Conservation (phyloP, 2,888 invertebrate genomes). For the Bellardia pandia region DNA sequence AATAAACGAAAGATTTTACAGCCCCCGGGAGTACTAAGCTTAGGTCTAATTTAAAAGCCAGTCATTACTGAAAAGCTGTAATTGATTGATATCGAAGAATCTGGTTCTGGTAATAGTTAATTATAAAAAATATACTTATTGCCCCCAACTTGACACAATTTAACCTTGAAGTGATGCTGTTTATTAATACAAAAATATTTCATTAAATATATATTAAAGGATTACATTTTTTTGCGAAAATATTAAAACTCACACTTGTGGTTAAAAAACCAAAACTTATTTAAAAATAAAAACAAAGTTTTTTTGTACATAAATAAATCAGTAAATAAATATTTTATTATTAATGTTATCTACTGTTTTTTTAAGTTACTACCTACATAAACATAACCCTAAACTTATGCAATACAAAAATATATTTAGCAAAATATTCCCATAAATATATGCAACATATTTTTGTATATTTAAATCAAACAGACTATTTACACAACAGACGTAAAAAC, state of each 20-base stretch:
- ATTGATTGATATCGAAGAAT: too few species aligned
- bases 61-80: too few species aligned
- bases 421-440: background rate
- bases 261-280: background rate
- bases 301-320: background rate
- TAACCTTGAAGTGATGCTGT: background rate
- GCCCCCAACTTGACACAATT: background rate
- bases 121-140: too few species aligned
- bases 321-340: background rate
- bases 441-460: conserved; percentile 8
- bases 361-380: too few species aligned
- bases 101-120: too few species aligned
- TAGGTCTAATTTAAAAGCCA: too few species aligned
- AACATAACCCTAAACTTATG: conserved; percentile 4
- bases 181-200: background rate
- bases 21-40: too few species aligned
- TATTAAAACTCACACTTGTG: background rate
- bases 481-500: background rate
- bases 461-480: conserved; percentile 28
- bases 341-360: too few species aligned
- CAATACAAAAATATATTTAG: background rate
- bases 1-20: too few species aligned
- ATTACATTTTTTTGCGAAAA: background rate
- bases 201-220: background rate
- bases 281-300: background rate